Percentiles rank a stretch among this genome's conserved stretches.
Evolutionary conservation across 2,888 invertebrate species (phyloP).

Genomic region (Acrocyrtus sp.): DNA sequence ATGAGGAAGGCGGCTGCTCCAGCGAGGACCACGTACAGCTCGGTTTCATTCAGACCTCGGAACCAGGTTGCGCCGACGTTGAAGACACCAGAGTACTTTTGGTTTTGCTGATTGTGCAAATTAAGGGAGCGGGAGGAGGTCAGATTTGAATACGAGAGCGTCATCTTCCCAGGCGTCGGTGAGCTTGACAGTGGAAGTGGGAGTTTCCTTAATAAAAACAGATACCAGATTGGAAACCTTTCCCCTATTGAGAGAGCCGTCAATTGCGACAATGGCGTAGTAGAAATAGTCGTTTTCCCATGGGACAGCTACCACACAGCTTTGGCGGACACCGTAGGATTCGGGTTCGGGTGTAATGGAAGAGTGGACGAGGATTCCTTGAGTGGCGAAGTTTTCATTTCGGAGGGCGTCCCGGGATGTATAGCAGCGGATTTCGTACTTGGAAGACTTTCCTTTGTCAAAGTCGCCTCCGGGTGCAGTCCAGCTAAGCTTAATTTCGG

Average conservation of each 20-base stretch:
- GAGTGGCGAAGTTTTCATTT: constrained; percentile 63
- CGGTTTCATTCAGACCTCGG: constrained; percentile 58
- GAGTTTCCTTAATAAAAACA: constrained; percentile 63
- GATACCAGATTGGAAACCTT: constrained; percentile 64
- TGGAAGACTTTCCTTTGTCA: constrained; percentile 64
- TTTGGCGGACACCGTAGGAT: constrained; percentile 63
- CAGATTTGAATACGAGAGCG: constrained; percentile 59
- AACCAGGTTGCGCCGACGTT: constrained; percentile 62
- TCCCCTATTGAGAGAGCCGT: constrained; percentile 62
- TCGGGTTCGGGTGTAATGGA: constrained; percentile 63
- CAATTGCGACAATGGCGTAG: constrained; percentile 64
- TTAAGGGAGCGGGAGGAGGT: constrained; percentile 58
- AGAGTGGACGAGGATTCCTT: constrained; percentile 63
- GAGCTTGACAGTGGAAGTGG: constrained; percentile 62
- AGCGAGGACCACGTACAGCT: constrained; percentile 62
- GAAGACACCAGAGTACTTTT: constrained; percentile 49
- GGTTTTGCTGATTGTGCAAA: constrained; percentile 50
- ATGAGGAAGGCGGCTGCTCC: constrained; percentile 62
- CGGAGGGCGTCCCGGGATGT: constrained; percentile 63
- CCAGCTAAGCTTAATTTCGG: constrained; percentile 65
- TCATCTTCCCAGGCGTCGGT: constrained; percentile 63
- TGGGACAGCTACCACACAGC: constrained; percentile 63
- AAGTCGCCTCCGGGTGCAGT: constrained; percentile 66
- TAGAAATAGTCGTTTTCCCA: constrained; percentile 64
- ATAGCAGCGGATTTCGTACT: constrained; percentile 64